Percentiles rank a stretch among this genome's conserved stretches.
Evolutionary conservation across 2,113 vertebrate species (phyloP).

Genomic region (Mus spicilegus): DNA sequence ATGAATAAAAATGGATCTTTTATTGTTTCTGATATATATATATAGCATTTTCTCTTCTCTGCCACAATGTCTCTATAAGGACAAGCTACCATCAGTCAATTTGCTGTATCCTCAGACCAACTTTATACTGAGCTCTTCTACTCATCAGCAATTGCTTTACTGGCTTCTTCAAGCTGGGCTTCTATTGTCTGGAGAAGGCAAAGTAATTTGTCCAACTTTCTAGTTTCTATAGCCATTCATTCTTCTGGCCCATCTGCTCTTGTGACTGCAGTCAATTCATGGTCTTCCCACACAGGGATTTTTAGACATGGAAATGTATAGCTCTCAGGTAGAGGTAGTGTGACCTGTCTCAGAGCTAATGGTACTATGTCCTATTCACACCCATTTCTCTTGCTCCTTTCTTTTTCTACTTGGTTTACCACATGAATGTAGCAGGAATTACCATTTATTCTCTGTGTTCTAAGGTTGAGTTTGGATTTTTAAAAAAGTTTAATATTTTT

Average conservation of each 20-base stretch:
- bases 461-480: not conserved
- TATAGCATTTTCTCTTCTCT: not conserved
- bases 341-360: not conserved
- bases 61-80: not conserved
- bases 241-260: no score
- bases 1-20: not conserved
- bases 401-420: not conserved
- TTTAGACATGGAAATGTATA: not conserved
- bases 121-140: not conserved
- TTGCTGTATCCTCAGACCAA: accelerated
- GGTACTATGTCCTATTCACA: not conserved
- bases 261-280: not conserved
- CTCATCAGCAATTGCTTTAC: not conserved
- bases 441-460: not conserved
- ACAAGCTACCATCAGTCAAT: not conserved
- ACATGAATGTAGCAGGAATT: not conserved
- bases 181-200: not conserved
- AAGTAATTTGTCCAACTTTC: not conserved
- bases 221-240: no score
- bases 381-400: not conserved
- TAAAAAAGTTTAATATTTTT: not conserved
- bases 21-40: not conserved
- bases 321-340: not conserved
- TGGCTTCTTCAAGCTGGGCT: no score
- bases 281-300: not conserved